A percentile compares a stretch with the other conserved stretches of the same genome.
phyloP scores from a whole-genome alignment of 2,888 invertebrate genomes.

The Aleiodes testaceus region DNA sequence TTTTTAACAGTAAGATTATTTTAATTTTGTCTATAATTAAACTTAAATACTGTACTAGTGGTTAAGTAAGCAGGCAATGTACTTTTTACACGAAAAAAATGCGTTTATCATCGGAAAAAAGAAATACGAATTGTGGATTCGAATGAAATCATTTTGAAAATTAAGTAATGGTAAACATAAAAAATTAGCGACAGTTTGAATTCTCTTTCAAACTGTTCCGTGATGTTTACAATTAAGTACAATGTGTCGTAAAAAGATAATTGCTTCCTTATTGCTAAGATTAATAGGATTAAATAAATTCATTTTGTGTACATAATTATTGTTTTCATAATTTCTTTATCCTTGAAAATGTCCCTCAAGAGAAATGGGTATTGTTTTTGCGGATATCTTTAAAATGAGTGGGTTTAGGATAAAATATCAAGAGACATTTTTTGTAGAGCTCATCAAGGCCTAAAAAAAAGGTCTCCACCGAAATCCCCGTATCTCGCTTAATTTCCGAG shows the following conservation, averaged over 20 bases:
- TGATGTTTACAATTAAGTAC: conserved; percentile 10
- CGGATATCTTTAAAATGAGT: too few species aligned
- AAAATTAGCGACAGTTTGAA: conserved; percentile 20
- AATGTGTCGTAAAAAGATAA: conserved; percentile 30
- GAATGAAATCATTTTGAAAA: conserved; percentile 54
- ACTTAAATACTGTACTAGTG: conserved; percentile 58
- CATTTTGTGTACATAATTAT: conserved; percentile 33
- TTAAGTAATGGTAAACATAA: neutral
- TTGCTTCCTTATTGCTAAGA: conserved; percentile 40
- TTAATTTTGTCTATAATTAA: conserved; percentile 68
- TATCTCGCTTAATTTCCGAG: too few species aligned
- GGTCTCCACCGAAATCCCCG: too few species aligned
- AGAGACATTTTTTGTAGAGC: too few species aligned
- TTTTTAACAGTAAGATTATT: conserved; percentile 66
- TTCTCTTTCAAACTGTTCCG: neutral
- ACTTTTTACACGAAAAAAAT: conserved; percentile 65
- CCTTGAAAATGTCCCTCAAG: neutral
- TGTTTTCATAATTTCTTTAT: neutral
- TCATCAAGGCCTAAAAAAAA: too few species aligned
- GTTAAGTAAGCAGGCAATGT: conserved; percentile 66
- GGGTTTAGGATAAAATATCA: too few species aligned
- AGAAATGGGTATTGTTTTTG: too few species aligned
- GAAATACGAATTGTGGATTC: conserved; percentile 57
- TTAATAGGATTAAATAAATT: conserved; percentile 34
- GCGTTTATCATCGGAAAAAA: conserved; percentile 66